Conservation (phyloP, 37 sponge, comb jelly and placozoan genomes). For the Ianthella basta region DNA sequence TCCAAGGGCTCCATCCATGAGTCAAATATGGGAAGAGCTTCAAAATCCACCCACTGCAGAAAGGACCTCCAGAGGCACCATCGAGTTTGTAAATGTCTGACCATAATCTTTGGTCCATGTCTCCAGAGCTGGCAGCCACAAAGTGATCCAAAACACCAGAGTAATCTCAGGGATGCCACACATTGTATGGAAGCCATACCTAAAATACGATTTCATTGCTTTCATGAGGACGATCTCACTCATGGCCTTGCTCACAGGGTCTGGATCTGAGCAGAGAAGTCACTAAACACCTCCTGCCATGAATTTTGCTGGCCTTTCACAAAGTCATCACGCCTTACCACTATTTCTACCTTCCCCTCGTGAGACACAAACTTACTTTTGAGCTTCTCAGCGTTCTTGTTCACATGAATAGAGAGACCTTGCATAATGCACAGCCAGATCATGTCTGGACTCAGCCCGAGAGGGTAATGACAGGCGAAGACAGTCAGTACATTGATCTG, state of each 20-base stretch:
- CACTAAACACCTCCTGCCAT: constrained; percentile 61
- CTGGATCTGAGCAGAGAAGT: constrained; percentile 62
- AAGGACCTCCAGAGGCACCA: constrained; percentile 43
- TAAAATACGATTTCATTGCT: constrained; percentile 55
- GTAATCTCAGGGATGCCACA: constrained; percentile 79
- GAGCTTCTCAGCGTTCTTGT: constrained; percentile 56
- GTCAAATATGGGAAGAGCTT: constrained; percentile 51
- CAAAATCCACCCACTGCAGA: constrained; percentile 54
- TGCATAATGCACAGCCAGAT: constrained; percentile 62
- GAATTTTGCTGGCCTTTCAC: constrained; percentile 55
- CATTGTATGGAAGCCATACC: not conserved
- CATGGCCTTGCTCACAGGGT: constrained; percentile 54
- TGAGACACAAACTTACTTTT: too few relatives aligned
- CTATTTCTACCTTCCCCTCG: too few relatives aligned
- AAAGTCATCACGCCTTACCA: constrained; percentile 40
- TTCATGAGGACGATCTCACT: constrained; percentile 64
- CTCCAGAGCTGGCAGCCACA: constrained; percentile 54
- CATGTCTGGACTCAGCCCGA: constrained; percentile 54
- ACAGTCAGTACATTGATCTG: constrained; percentile 23
- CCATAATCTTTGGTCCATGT: constrained; percentile 57
- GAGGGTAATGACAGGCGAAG: constrained; percentile 45
- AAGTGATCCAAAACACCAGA: constrained; percentile 63
- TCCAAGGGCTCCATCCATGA: not conserved
- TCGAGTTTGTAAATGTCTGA: constrained; percentile 37
- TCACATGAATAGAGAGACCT: constrained; percentile 52